A percentile compares a stretch with the other conserved stretches of the same genome.
Evolutionary conservation across 2,797 vertebrate genomes (phyloP).

Genomic region (Aldrovandia affinis): DNA sequence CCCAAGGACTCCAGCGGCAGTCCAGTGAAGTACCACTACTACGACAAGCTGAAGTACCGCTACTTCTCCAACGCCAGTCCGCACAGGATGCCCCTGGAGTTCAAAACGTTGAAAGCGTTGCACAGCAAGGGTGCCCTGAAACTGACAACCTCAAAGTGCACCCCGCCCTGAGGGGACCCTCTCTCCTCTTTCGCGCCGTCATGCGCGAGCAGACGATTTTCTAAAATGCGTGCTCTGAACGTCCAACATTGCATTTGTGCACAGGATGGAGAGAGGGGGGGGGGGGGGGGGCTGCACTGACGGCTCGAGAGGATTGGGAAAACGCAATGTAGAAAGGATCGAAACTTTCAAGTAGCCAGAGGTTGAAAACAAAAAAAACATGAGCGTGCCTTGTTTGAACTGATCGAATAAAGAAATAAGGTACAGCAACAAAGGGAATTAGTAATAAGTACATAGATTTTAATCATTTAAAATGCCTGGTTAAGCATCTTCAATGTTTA

Average conservation of each 20-base stretch:
- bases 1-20: conserved; percentile 82
- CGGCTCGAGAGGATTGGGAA: conserved; percentile 17
- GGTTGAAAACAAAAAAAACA: conserved; percentile 15
- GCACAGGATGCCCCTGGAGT: conserved; percentile 87
- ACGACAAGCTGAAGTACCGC: conserved; percentile 83
- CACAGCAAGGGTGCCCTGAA: conserved; percentile 85
- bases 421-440: conserved; percentile 31
- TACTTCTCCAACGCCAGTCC: conserved; percentile 85
- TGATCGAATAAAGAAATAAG: neutral
- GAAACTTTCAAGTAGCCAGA: conserved; percentile 25
- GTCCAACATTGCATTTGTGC: neutral
- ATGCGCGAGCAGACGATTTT: neutral
- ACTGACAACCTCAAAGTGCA: conserved; percentile 81
- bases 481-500: conserved; percentile 32
- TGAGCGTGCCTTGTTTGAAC: conserved; percentile 34
- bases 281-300: neutral
- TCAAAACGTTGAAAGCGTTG: conserved; percentile 79
- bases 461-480: conserved; percentile 24
- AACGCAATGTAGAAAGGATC: conserved; percentile 28
- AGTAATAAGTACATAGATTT: conserved; percentile 6
- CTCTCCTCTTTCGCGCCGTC: neutral
- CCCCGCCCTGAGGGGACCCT: conserved; percentile 68
- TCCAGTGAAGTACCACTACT: conserved; percentile 87
- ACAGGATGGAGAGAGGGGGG: neutral
- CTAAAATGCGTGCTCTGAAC: neutral